A percentile compares a stretch with the other conserved stretches of the same genome.
Conservation (phyloP, 1,140 invertebrate genomes). For the Drosophila suzukii region DNA sequence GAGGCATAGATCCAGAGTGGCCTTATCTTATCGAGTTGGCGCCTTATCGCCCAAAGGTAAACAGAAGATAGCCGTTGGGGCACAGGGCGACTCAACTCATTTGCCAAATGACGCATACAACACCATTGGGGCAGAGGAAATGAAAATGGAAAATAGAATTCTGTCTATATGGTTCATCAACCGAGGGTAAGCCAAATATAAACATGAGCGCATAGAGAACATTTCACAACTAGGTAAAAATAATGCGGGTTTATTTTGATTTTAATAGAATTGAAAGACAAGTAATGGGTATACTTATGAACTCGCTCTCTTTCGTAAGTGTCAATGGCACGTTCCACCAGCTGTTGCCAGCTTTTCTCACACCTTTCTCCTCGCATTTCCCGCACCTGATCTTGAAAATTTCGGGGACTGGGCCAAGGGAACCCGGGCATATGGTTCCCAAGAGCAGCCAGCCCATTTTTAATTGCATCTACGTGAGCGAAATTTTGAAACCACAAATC, state of each 20-base stretch:
- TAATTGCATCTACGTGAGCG: conserved; percentile 56
- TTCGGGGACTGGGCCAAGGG: conserved; percentile 1
- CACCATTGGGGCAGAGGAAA: conserved; percentile 6
- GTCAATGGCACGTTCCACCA: conserved; percentile 42
- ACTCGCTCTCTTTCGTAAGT: conserved; percentile 2
- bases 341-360: conserved; percentile 19
- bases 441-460: conserved; percentile 37
- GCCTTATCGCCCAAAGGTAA: conserved; percentile 54
- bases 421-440: conserved; percentile 24
- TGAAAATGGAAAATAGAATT: conserved; percentile 28
- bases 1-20: conserved; percentile 29
- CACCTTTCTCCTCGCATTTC: conserved; percentile 20
- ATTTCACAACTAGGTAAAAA: conserved; percentile 17
- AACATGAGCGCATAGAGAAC: conserved; percentile 6
- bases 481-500: conserved; percentile 39
- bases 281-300: neutral
- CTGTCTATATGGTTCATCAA: conserved; percentile 35
- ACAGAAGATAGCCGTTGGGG: conserved; percentile 32
- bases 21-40: conserved; percentile 51
- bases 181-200: conserved; percentile 20
- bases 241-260: neutral
- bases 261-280: neutral
- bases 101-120: conserved; percentile 56
- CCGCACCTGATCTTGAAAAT: conserved; percentile 25
- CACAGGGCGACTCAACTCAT: conserved; percentile 27